These are phyloP conservation scores for Pogonophryne albipinna DNA, from an alignment of 2,797 vertebrate genomes.

Conservation along the genomic window DNA sequence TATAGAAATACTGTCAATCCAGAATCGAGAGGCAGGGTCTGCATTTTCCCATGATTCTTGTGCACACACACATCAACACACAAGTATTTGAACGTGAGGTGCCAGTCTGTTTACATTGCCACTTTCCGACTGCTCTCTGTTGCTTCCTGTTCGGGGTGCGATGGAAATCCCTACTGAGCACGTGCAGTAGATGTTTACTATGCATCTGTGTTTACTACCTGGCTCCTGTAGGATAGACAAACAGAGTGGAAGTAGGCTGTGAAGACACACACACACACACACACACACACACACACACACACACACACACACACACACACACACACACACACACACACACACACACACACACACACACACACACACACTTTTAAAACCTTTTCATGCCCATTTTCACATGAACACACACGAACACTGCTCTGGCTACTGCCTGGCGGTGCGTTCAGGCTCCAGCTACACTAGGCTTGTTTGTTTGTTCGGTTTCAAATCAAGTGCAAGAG, in stretches of 20 bases:
- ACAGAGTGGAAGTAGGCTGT: slow-evolving; percentile 12
- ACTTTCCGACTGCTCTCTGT: slow-evolving; percentile 40
- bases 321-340: slow-evolving; percentile 5
- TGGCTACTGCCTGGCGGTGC: slow-evolving; percentile 10
- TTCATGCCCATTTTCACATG: slow-evolving; percentile 13
- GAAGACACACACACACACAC: slow-evolving; percentile 16
- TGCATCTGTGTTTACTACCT: slow-evolving; percentile 44
- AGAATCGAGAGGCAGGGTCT: slow-evolving; percentile 29
- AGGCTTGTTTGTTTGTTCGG: slow-evolving; percentile 46
- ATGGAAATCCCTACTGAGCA: slow-evolving; percentile 42
- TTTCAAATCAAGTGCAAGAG: slow-evolving; percentile 45
- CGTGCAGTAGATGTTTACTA: slow-evolving; percentile 45
- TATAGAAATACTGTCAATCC: slow-evolving; percentile 4
- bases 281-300: background rate
- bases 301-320: slow-evolving; percentile 1
- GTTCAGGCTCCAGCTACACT: slow-evolving; percentile 31
- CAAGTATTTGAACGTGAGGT: slow-evolving; percentile 42
- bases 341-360: slow-evolving; percentile 19
- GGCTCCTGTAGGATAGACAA: slow-evolving; percentile 41
- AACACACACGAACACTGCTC: background rate
- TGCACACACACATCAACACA: slow-evolving; percentile 21
- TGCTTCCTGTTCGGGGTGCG: slow-evolving; percentile 17
- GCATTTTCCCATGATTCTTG: slow-evolving; percentile 47
- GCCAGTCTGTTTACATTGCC: slow-evolving; percentile 60
- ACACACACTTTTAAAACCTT: slow-evolving; percentile 14